These are phyloP conservation scores for Lophura nycthemera DNA, from an alignment of 2,113 vertebrate species.

Conservation along the genomic window DNA sequence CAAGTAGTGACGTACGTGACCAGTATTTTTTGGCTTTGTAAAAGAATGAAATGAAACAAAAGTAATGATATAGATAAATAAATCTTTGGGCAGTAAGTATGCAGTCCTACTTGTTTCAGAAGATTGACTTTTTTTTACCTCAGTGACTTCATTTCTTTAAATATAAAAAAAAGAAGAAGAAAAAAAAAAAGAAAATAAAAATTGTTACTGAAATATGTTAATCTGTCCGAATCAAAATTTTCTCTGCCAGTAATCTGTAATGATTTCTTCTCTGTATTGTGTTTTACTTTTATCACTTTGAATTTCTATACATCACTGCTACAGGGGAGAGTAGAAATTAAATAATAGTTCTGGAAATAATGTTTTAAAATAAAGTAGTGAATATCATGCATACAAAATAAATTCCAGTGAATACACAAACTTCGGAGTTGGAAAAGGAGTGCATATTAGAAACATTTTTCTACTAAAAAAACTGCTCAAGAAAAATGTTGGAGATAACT, in stretches of 20 bases:
- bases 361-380: not conserved
- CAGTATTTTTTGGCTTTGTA: not conserved
- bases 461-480: not conserved
- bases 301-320: slow-evolving; percentile 16
- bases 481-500: not conserved
- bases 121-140: not conserved
- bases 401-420: not conserved
- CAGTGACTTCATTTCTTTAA: not conserved
- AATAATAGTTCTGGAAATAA: not conserved
- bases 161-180: not conserved
- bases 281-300: slow-evolving; percentile 6
- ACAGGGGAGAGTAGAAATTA: not conserved
- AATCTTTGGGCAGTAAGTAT: not conserved
- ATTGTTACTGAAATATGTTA: not conserved
- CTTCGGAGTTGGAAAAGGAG: not conserved
- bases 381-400: not conserved
- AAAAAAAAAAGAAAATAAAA: not conserved
- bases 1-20: not conserved
- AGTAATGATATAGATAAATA: not conserved
- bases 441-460: not conserved
- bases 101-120: not conserved
- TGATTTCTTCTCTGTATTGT: slow-evolving; percentile 3
- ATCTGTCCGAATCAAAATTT: not conserved
- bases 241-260: slow-evolving; percentile 1
- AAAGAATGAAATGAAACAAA: not conserved